These are phyloP conservation scores for Spizaetus ornatus DNA, from an alignment of 2,113 vertebrate species.

Conservation along the genomic window DNA sequence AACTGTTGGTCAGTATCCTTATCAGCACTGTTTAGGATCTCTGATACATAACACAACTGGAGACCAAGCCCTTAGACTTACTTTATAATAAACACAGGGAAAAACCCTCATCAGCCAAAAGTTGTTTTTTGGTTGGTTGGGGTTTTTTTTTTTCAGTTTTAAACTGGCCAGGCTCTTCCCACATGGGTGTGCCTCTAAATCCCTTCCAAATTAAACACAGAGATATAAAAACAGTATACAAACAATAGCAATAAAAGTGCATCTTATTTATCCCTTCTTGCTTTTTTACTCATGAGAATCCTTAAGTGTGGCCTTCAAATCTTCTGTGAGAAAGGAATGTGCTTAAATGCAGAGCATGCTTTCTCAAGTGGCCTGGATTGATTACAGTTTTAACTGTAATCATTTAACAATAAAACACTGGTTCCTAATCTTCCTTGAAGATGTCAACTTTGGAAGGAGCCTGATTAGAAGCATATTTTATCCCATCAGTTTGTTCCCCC, in stretches of 20 bases:
- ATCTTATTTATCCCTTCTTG: background rate
- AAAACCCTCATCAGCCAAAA: background rate
- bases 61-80: background rate
- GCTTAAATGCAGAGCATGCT: background rate
- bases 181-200: background rate
- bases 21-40: background rate
- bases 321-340: background rate
- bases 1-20: background rate
- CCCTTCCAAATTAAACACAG: slow-evolving; percentile 4
- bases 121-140: background rate
- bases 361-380: background rate
- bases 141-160: background rate
- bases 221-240: background rate
- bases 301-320: background rate
- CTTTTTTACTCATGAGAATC: background rate
- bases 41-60: background rate
- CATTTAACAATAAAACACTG: background rate
- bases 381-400: background rate
- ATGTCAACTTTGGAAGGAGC: background rate
- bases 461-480: background rate
- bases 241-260: background rate
- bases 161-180: background rate
- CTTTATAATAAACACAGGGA: background rate
- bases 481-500: background rate
- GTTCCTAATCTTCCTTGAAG: background rate